A percentile compares a stretch with the other conserved stretches of the same genome.
phyloP scores from a whole-genome alignment of 2,113 vertebrate species.

The Barbus barbus region DNA sequence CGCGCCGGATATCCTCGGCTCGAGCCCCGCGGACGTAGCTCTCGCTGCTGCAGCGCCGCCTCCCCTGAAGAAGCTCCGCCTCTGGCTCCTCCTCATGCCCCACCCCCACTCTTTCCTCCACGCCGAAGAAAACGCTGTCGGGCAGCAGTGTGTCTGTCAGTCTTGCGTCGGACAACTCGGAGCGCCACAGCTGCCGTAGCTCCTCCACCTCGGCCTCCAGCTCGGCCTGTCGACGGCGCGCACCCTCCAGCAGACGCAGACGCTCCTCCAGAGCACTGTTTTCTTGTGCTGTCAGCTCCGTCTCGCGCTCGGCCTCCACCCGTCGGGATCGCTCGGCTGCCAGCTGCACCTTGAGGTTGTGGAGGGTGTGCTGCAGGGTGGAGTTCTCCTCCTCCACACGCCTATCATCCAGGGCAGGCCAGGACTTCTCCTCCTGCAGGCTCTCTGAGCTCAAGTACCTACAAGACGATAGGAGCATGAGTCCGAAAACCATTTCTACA shows the following conservation, averaged over 20 bases:
- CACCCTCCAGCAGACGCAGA: conserved; percentile 69
- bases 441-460: conserved; percentile 78
- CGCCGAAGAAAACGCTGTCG: conserved; percentile 79
- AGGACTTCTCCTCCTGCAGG: conserved; percentile 75
- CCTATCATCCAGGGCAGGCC: conserved; percentile 68
- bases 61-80: conserved; percentile 53
- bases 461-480: conserved; percentile 13
- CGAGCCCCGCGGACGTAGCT: conserved; percentile 69
- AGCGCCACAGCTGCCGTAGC: conserved; percentile 80
- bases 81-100: conserved; percentile 62
- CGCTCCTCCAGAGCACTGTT: conserved; percentile 81
- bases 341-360: conserved; percentile 82
- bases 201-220: conserved; percentile 88
- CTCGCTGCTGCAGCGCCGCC: conserved; percentile 74
- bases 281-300: conserved; percentile 75
- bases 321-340: conserved; percentile 80
- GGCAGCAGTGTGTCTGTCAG: conserved; percentile 76
- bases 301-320: conserved; percentile 81
- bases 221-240: conserved; percentile 78
- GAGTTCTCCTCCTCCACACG: conserved; percentile 76
- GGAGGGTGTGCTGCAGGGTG: conserved; percentile 78
- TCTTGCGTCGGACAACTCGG: conserved; percentile 69
- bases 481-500: background rate
- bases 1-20: conserved; percentile 74
- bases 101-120: conserved; percentile 68